Percentiles rank a stretch among this genome's conserved stretches.
phyloP scores from a whole-genome alignment of 2,797 vertebrate genomes.

The Cyprinella venusta region DNA sequence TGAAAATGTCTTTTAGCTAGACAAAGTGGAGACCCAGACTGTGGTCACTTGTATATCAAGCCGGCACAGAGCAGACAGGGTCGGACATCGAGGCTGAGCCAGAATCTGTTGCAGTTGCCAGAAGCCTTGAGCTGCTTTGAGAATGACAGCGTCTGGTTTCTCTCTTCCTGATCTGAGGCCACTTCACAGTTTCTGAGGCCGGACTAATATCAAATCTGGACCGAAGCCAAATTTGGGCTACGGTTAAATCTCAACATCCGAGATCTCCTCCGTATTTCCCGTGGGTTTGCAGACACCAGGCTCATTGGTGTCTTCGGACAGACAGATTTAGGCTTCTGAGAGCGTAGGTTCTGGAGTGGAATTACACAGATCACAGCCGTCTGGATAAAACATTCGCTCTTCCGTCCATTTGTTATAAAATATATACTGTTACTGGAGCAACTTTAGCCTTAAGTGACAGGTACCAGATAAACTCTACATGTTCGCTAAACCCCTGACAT shows the following conservation, averaged over 20 bases:
- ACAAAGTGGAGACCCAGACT: conserved; percentile 31
- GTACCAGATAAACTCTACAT: conserved; percentile 35
- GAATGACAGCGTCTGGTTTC: conserved; percentile 57
- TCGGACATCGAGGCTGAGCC: conserved; percentile 33
- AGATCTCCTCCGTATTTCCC: conserved; percentile 48
- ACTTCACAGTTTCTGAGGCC: conserved; percentile 47
- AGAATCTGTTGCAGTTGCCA: conserved; percentile 46
- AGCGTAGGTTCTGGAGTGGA: conserved; percentile 19
- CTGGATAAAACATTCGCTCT: conserved; percentile 32
- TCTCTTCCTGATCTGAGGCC: conserved; percentile 55
- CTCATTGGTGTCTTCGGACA: conserved; percentile 24
- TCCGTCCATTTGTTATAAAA: conserved; percentile 32
- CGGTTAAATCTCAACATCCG: conserved; percentile 47
- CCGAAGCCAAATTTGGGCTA: conserved; percentile 24
- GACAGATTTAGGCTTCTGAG: conserved; percentile 33
- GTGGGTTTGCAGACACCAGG: conserved; percentile 34
- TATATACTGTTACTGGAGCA: conserved; percentile 40
- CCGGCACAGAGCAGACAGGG: conserved; percentile 18
- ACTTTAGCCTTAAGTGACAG: conserved; percentile 39
- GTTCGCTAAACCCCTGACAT: conserved; percentile 29
- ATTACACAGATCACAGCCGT: conserved; percentile 13
- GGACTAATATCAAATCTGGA: conserved; percentile 48
- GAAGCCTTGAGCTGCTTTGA: conserved; percentile 42
- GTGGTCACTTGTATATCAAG: conserved; percentile 36
- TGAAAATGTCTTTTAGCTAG: conserved; percentile 29